Evolutionary conservation across 2,797 vertebrate species (phyloP).

Genomic region (Poecilia gillii): DNA sequence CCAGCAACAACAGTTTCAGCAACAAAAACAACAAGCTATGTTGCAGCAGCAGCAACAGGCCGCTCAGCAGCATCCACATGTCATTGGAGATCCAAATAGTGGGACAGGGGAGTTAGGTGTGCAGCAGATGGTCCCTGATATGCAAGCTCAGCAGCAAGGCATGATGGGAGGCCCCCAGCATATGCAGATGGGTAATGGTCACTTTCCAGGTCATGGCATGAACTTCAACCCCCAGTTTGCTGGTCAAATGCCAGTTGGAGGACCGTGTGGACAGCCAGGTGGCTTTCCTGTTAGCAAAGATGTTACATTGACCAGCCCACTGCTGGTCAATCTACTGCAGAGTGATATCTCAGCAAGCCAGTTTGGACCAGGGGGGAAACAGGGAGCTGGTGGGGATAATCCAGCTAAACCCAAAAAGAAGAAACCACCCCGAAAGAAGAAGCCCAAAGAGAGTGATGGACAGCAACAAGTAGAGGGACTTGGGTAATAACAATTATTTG

Average conservation of each 20-base stretch:
- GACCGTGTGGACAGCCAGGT: constrained; percentile 89
- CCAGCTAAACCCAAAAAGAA: constrained; percentile 97
- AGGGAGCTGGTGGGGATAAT: constrained; percentile 85
- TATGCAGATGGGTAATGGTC: constrained; percentile 94
- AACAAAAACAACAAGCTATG: constrained; percentile 75
- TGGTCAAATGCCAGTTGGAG: constrained; percentile 87
- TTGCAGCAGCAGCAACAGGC: constrained; percentile 82
- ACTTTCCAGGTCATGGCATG: constrained; percentile 92
- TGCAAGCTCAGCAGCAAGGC: constrained; percentile 89
- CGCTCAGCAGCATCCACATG: constrained; percentile 83
- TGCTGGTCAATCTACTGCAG: constrained; percentile 97
- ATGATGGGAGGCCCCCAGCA: constrained; percentile 89
- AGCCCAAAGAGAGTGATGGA: constrained; percentile 86
- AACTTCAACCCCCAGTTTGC: constrained; percentile 88
- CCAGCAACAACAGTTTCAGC: constrained; percentile 84
- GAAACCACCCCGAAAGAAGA: constrained; percentile 98
- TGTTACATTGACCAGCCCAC: constrained; percentile 94
- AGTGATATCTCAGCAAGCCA: constrained; percentile 98
- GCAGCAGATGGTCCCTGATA: constrained; percentile 92
- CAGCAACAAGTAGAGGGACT: constrained; percentile 86
- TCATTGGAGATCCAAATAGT: constrained; percentile 84
- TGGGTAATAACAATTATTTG: constrained; percentile 81
- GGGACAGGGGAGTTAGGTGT: constrained; percentile 83
- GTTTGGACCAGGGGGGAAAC: constrained; percentile 96
- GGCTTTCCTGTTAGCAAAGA: constrained; percentile 95